Base-by-base conservation (phyloP, 2,113 vertebrate genomes). In the Oncorhynchus mykiss region DNA sequence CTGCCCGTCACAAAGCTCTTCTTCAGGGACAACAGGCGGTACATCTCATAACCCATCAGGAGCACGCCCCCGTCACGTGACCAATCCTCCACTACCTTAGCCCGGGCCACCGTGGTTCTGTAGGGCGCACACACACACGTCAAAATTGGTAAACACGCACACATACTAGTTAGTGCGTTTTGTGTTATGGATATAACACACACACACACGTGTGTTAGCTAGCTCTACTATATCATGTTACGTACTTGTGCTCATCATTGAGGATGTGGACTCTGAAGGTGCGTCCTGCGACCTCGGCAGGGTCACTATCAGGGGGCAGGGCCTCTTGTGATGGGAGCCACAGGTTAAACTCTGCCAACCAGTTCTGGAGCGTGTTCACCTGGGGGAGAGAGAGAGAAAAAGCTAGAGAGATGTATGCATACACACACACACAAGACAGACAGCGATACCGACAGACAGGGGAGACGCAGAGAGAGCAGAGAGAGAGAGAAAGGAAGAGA, bases 21-120 rank as follows among this genome's bases (percentile, higher is more conserved):
- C 91, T 98, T 99, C 91, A 99, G 93, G 13, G 98, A 97, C 82
- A 99, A 95, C 67, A 99, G 93, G 12, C 98, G 96, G 89, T 98
- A 99, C 97, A 99, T 99, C 90, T 99, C 98, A 0, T 99, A 99
- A 2, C 98, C 98, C 97, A 99, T 97, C 76, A 99, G 94, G 88
- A 99, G 88, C 81, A 99, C 97, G 9, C 98, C 98, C 48, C 98
- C 98, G 18, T 96, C 95, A 71, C 92, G 92, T 51, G 95, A 94
- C 98, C 98, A 99, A 68, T 97, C 96, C 80, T 96, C 94, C 85
- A 99, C 96, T 76, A 99, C 97, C 87, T 97, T 99, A 70, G 97
- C 96, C 80, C 98, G 95, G 49, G 96, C 96, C 84, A 94, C 85
- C 6, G 96, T 98, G 0, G 96, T 96, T 90, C 97, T 99, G 87